A percentile compares a stretch with the other conserved stretches of the same genome.
These are phyloP conservation scores for Heliconius aoede DNA, from an alignment of 2,888 invertebrate species.

Conservation along the genomic window DNA sequence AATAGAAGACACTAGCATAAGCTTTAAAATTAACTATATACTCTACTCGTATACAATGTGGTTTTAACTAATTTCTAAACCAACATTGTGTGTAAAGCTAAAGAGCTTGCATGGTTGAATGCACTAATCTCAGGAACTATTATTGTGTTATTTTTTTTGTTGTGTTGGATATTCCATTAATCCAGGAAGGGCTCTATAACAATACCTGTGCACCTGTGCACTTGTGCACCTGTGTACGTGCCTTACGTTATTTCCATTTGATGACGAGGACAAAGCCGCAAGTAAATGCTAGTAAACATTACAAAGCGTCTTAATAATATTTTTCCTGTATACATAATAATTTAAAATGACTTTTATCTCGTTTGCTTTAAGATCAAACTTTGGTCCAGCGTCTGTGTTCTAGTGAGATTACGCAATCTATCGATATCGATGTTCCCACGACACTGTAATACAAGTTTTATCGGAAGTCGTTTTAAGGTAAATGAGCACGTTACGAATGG, in stretches of 20 bases:
- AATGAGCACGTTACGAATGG: not conserved
- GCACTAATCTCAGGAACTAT: no score
- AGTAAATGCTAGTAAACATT: slow-evolving; percentile 9
- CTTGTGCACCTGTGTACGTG: no score
- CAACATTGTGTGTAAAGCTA: not conserved
- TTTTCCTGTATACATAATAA: slow-evolving; percentile 16
- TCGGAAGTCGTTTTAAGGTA: slow-evolving; percentile 24
- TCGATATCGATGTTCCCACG: slow-evolving; percentile 49
- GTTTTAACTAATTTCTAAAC: no score
- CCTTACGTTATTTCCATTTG: no score
- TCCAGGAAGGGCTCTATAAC: no score
- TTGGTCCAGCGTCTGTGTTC: slow-evolving; percentile 42
- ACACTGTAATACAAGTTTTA: slow-evolving; percentile 34
- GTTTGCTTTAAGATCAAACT: not conserved
- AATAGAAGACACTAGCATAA: slow-evolving; percentile 7
- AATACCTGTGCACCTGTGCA: no score
- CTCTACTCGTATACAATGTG: no score
- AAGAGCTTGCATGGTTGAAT: not conserved
- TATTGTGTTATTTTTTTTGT: no score
- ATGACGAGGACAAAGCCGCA: not conserved
- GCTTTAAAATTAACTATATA: not conserved
- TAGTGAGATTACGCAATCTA: slow-evolving; percentile 33
- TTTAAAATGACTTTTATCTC: slow-evolving; percentile 8
- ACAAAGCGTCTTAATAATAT: slow-evolving; percentile 24
- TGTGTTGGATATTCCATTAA: no score